A percentile compares a stretch with the other conserved stretches of the same genome.
phyloP scores from a whole-genome alignment of 2,888 invertebrate species.

The Erannis defoliaria region DNA sequence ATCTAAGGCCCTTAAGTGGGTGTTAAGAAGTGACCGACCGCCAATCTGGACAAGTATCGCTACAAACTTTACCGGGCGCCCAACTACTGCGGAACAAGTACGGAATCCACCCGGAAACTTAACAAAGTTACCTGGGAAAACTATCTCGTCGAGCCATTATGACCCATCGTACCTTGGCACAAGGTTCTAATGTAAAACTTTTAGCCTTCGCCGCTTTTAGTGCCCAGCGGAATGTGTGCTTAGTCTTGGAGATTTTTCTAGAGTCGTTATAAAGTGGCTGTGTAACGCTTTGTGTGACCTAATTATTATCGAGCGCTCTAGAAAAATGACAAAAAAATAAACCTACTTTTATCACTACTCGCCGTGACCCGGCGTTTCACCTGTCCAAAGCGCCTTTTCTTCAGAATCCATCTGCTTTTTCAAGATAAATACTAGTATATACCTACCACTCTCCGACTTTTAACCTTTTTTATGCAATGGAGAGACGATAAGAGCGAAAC shows the following conservation, averaged over 20 bases:
- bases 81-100: not conserved
- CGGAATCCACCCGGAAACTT: constrained; percentile 21
- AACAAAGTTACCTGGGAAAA: constrained; percentile 17
- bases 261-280: not conserved
- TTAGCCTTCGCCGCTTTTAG: not conserved
- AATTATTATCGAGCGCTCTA: not conserved
- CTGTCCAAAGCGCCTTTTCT: no score
- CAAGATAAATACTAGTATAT: no score
- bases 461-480: no score
- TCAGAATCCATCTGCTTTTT: no score
- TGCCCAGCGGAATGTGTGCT: constrained; percentile 12
- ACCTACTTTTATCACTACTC: no score
- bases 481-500: no score
- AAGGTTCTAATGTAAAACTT: constrained; percentile 10
- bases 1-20: constrained; percentile 4
- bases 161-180: not conserved
- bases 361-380: no score
- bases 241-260: constrained; percentile 3
- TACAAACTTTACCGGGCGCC: constrained; percentile 21
- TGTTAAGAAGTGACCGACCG: constrained; percentile 15
- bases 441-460: no score
- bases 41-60: constrained; percentile 28
- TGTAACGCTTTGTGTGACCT: not conserved
- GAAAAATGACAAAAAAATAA: no score
- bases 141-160: not conserved